Evolutionary conservation across 2,797 vertebrate species (phyloP).

Genomic region (Mionectes olivaceus): DNA sequence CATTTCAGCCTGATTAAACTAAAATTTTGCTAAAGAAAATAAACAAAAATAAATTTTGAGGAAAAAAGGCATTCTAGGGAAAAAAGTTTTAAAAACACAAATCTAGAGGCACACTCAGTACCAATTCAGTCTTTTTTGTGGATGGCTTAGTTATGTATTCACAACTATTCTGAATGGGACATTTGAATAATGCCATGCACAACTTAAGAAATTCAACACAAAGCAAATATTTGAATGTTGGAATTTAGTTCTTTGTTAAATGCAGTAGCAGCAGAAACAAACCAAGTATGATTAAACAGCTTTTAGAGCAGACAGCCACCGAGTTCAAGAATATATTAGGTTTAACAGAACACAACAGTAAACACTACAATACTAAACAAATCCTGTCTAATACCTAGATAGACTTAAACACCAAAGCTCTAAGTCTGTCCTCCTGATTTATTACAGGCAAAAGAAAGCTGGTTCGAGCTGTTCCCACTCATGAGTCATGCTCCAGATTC

Average conservation of each 20-base stretch:
- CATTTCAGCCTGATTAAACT: not conserved
- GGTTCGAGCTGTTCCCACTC: slow-evolving; percentile 33
- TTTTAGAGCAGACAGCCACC: not conserved
- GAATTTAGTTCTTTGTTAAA: slow-evolving; percentile 14
- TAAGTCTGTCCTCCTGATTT: slow-evolving; percentile 4
- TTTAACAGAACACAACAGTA: slow-evolving; percentile 2
- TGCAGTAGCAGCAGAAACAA: slow-evolving; percentile 1
- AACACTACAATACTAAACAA: slow-evolving; percentile 28
- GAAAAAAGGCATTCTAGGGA: not conserved
- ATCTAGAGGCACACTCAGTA: not conserved
- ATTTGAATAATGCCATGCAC: not conserved
- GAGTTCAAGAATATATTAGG: not conserved
- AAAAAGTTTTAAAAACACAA: not conserved
- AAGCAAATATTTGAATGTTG: not conserved
- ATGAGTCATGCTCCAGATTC: slow-evolving; percentile 56
- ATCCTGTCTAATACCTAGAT: not conserved
- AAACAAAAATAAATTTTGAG: not conserved
- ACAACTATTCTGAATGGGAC: not conserved
- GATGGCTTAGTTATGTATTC: not conserved
- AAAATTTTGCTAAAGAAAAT: not conserved
- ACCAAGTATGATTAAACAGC: not conserved
- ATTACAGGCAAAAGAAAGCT: slow-evolving; percentile 32
- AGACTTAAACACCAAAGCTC: slow-evolving; percentile 4
- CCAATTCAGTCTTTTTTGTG: not conserved
- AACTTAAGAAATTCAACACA: not conserved